phyloP scores from a whole-genome alignment of 2,888 invertebrate genomes.

The Andrena fulva region DNA sequence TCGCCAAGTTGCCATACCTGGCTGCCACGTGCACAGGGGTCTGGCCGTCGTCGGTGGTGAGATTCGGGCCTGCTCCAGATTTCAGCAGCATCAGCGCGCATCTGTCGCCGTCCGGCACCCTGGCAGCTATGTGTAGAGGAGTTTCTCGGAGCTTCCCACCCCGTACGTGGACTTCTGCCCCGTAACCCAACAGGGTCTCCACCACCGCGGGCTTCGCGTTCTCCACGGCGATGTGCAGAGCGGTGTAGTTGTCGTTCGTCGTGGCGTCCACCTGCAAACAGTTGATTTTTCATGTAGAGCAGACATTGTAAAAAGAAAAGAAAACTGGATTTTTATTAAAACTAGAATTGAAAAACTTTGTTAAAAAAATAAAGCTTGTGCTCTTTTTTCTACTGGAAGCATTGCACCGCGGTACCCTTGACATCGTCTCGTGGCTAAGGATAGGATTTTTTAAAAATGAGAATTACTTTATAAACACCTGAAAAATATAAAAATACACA shows the following conservation, averaged over 20 bases:
- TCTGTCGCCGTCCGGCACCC: slow-evolving; percentile 95
- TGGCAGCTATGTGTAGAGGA: slow-evolving; percentile 98
- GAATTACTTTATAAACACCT: no score
- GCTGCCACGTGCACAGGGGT: slow-evolving; percentile 99
- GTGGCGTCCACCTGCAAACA: slow-evolving; percentile 80
- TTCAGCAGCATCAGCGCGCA: slow-evolving; percentile 99
- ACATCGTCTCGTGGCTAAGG: no score
- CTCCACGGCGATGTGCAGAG: slow-evolving; percentile 98
- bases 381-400: no score
- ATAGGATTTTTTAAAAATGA: no score
- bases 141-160: slow-evolving; percentile 96
- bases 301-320: no score
- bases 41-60: slow-evolving; percentile 97
- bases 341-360: no score
- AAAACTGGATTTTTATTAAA: no score
- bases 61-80: slow-evolving; percentile 98
- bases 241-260: slow-evolving; percentile 95
- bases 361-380: no score
- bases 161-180: slow-evolving; percentile 98
- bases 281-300: no score
- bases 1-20: slow-evolving; percentile 94
- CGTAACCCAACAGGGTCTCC: slow-evolving; percentile 97
- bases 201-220: slow-evolving; percentile 97
- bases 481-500: no score
- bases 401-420: no score